Evolutionary conservation across 2,113 vertebrate species (phyloP), one percentile per base, ranked within the genome.

Genomic region (Passer domesticus): DNA sequence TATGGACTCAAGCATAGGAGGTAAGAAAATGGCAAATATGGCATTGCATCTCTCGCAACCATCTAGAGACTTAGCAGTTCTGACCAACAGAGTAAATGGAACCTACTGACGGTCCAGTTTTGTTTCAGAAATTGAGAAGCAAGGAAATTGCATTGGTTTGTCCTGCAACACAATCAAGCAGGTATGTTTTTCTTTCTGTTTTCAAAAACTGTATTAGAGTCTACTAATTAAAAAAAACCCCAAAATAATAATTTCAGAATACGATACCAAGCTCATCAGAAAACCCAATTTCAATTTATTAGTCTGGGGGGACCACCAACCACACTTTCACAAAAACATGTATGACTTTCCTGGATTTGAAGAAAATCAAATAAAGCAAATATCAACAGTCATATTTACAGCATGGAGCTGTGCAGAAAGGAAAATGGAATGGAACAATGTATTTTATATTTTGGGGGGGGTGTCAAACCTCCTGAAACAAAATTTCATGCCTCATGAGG

Each of bases 41-140:
- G 10, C 47, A 39, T 1, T 5, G 4, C 12, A 59, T 11, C 44
- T n/a, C 70, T 22, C 47, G 74, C 39, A 84, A 21, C 11, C 58
- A 82, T 41, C 56, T 39, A 80, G 18, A 73, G 58, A 15, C 67
- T 9, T 5, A 43, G 35, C 25, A 52, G 43, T 27, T 55, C 66
- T 58, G 20, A 39, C 20, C 78, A 84, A 37, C 14, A 20, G 43
- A 75, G 49, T 76, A 76, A 83, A 64, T 11, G 28, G 56, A 43
- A 55, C 4, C 15, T 23, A 53, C 0, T 5, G 7, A 30, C 0
- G 0, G 22, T 52, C 58, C 22, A 47, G n/a, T 52, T 75, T 67
- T 78, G 25, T 66, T 80, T 81, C n/a, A 46, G 25, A 87, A 80
- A 27, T 39, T 6, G 7, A 23, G 7, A 82, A 16, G 53, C 28